Conservation (phyloP, 2,113 vertebrate species). For the Microtus ochrogaster region DNA sequence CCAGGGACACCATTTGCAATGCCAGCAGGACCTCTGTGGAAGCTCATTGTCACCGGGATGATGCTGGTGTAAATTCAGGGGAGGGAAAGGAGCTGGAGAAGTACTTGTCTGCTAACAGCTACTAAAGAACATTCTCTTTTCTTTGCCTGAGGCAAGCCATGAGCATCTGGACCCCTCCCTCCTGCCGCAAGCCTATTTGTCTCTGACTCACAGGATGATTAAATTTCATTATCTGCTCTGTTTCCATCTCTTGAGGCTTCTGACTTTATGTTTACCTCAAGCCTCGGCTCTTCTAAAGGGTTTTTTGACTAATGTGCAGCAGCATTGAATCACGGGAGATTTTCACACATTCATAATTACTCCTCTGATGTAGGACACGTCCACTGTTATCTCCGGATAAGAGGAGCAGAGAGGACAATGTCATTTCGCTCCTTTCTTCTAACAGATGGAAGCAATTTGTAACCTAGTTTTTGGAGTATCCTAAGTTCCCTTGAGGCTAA, state of each 20-base stretch:
- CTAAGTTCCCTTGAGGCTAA: conserved; percentile 48
- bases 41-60: neutral
- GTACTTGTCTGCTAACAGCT: neutral
- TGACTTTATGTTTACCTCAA: neutral
- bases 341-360: conserved; percentile 66
- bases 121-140: neutral
- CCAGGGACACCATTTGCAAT: neutral
- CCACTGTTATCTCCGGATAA: neutral
- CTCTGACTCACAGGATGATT: conserved; percentile 76
- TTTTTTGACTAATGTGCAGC: conserved; percentile 44
- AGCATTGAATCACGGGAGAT: conserved; percentile 56
- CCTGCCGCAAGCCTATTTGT: conserved; percentile 29
- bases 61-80: neutral
- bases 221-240: conserved; percentile 29
- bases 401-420: conserved; percentile 24
- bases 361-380: conserved; percentile 32
- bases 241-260: conserved; percentile 44
- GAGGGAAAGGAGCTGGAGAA: neutral
- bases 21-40: neutral
- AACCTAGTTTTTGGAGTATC: conserved; percentile 67
- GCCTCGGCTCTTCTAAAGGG: conserved; percentile 22
- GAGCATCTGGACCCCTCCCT: neutral
- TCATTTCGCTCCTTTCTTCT: conserved; percentile 45
- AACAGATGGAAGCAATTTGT: conserved; percentile 61
- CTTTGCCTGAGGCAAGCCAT: neutral